Evolutionary conservation across 1,140 invertebrate genomes (phyloP).

Genomic region (Aradophagus sp.): DNA sequence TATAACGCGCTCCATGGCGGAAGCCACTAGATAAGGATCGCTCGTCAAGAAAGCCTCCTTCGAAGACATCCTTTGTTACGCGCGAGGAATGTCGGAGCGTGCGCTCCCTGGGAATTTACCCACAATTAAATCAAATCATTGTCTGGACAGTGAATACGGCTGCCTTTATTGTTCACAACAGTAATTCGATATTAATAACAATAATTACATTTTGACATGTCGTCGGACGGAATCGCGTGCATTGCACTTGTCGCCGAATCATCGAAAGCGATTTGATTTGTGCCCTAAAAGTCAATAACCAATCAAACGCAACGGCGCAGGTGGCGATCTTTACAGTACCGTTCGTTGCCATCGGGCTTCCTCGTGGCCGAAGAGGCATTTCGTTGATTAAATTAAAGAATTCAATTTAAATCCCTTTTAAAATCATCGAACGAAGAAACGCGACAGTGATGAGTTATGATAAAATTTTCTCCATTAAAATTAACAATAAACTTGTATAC

Average conservation of each 20-base stretch:
- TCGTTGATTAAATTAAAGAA: no score
- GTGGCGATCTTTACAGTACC: slow-evolving; percentile 10
- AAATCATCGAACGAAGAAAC: slow-evolving; percentile 15
- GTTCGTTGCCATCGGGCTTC: slow-evolving; percentile 3
- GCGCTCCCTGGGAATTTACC: slow-evolving; percentile 73
- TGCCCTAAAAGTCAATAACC: slow-evolving; percentile 27
- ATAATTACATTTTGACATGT: slow-evolving; percentile 64
- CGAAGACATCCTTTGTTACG: slow-evolving; percentile 71
- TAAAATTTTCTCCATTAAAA: slow-evolving; percentile 15
- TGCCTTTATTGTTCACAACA: slow-evolving; percentile 72
- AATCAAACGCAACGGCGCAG: slow-evolving; percentile 9
- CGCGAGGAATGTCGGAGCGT: slow-evolving; percentile 64
- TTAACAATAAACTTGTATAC: slow-evolving; percentile 44
- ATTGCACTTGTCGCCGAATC: slow-evolving; percentile 30
- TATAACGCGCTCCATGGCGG: slow-evolving; percentile 65
- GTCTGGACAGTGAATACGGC: slow-evolving; percentile 67
- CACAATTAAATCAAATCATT: slow-evolving; percentile 71
- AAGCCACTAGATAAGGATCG: slow-evolving; percentile 70
- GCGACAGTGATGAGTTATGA: slow-evolving; percentile 18
- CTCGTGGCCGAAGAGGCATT: no score
- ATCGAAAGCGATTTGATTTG: slow-evolving; percentile 36
- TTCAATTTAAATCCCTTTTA: no score
- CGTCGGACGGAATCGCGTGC: slow-evolving; percentile 60
- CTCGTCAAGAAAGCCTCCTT: slow-evolving; percentile 66
- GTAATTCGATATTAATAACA: slow-evolving; percentile 71